These are phyloP conservation scores for Palaemon carinicauda DNA, from an alignment of 1,140 invertebrate species.

Conservation along the genomic window DNA sequence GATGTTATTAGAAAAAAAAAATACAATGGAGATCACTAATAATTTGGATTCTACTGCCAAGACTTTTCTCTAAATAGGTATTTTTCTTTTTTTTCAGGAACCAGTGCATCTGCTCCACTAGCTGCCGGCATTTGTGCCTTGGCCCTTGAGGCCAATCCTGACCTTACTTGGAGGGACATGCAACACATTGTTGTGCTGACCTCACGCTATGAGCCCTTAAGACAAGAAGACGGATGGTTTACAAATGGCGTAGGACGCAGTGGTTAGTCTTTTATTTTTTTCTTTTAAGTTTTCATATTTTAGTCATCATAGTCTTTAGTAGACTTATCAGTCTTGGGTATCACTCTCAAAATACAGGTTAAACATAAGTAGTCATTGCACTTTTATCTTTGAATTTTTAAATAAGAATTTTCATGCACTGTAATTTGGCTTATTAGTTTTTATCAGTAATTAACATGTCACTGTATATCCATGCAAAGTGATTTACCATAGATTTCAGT, in stretches of 20 bases:
- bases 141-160: conserved; percentile 91
- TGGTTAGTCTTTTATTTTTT: conserved; percentile 63
- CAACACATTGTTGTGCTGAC: conserved; percentile 96
- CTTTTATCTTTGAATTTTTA: too few species aligned
- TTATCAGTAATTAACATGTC: too few species aligned
- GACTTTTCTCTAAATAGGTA: too few species aligned
- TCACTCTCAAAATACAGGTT: too few species aligned
- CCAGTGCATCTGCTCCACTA: conserved; percentile 93
- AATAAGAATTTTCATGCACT: too few species aligned
- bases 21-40: too few species aligned
- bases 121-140: conserved; percentile 95
- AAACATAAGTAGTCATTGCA: too few species aligned
- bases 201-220: conserved; percentile 79
- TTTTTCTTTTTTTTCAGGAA: conserved; percentile 68
- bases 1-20: too few species aligned
- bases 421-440: too few species aligned
- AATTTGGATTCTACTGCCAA: too few species aligned
- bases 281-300: background rate
- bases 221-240: conserved; percentile 89
- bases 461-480: too few species aligned
- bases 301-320: background rate
- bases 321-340: background rate
- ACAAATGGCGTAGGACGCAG: conserved; percentile 90
- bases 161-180: conserved; percentile 96
- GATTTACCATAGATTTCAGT: too few species aligned